Conservation (phyloP, 1,140 invertebrate species). For the Drosophila subpulchrella region DNA sequence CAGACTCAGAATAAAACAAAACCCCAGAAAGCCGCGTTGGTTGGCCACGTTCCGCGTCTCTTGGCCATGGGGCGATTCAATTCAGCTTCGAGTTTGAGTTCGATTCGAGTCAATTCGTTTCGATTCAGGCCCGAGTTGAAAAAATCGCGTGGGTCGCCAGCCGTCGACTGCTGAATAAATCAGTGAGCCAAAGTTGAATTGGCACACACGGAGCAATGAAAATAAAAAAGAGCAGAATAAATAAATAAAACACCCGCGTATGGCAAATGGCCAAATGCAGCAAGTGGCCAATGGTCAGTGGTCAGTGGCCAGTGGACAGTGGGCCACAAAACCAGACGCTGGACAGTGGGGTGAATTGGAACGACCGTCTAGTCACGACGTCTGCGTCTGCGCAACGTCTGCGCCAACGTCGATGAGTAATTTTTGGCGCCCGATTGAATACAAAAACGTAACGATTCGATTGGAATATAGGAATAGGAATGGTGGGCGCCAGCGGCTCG, state of each 20-base stretch:
- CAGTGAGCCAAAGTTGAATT: constrained; percentile 61
- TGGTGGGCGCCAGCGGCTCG: constrained; percentile 35
- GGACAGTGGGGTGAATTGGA: constrained; percentile 16
- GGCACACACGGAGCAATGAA: constrained; percentile 30
- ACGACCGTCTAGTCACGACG: constrained; percentile 42
- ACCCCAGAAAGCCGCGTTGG: constrained; percentile 1
- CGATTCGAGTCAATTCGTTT: constrained; percentile 23
- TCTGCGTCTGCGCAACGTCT: constrained; percentile 41
- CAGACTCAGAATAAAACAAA: neutral
- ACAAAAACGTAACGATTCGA: neutral
- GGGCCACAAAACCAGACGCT: constrained; percentile 4
- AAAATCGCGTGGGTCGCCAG: constrained; percentile 56
- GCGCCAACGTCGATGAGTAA: constrained; percentile 60
- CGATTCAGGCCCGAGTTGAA: constrained; percentile 20
- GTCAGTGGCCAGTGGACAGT: constrained; percentile 12
- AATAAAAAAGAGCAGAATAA: constrained; percentile 4
- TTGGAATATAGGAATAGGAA: constrained; percentile 1
- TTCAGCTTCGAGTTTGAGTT: constrained; percentile 2
- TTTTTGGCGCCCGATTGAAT: constrained; percentile 14
- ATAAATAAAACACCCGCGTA: constrained; percentile 68
- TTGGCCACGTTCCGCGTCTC: neutral
- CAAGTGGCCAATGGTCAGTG: constrained; percentile 44
- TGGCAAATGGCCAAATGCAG: constrained; percentile 59
- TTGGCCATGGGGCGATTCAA: constrained; percentile 27
- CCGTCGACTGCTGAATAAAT: constrained; percentile 60